These are phyloP conservation scores for Sylvicola cinctus DNA, from an alignment of 2,888 invertebrate species.

Conservation along the genomic window DNA sequence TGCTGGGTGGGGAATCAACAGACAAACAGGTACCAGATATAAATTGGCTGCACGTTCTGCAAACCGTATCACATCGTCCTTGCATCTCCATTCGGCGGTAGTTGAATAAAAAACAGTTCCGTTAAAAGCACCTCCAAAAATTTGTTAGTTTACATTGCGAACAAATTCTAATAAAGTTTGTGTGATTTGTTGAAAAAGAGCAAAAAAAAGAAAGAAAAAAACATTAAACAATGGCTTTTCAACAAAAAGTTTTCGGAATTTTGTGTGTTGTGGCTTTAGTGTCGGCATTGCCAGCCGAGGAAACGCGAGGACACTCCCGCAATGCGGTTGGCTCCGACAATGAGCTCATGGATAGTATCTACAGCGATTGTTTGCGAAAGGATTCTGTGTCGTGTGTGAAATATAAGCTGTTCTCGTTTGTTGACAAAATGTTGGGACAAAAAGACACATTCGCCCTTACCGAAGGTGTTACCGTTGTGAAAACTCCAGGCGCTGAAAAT, in stretches of 20 bases:
- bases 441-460: conserved; percentile 61
- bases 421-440: conserved; percentile 64
- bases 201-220: conserved; percentile 8
- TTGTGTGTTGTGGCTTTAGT: conserved; percentile 34
- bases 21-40: too few relatives aligned
- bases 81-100: conserved; percentile 22
- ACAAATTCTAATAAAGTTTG: neutral
- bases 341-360: conserved; percentile 57
- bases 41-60: conserved; percentile 26
- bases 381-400: conserved; percentile 71
- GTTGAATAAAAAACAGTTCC: conserved; percentile 8
- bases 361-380: conserved; percentile 58
- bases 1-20: too few relatives aligned
- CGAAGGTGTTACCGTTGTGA: conserved; percentile 67
- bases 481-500: conserved; percentile 42
- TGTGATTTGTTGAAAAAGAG: too few relatives aligned
- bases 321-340: conserved; percentile 47
- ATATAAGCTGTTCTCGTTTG: conserved; percentile 68
- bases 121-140: conserved; percentile 2
- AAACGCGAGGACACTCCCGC: conserved; percentile 33
- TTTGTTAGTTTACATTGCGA: neutral
- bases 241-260: conserved; percentile 28
- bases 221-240: conserved; percentile 22
- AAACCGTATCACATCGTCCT: conserved; percentile 30
- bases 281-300: conserved; percentile 47